These are phyloP conservation scores for Eurystomus gularis DNA, from an alignment of 2,113 vertebrate genomes.

Conservation along the genomic window DNA sequence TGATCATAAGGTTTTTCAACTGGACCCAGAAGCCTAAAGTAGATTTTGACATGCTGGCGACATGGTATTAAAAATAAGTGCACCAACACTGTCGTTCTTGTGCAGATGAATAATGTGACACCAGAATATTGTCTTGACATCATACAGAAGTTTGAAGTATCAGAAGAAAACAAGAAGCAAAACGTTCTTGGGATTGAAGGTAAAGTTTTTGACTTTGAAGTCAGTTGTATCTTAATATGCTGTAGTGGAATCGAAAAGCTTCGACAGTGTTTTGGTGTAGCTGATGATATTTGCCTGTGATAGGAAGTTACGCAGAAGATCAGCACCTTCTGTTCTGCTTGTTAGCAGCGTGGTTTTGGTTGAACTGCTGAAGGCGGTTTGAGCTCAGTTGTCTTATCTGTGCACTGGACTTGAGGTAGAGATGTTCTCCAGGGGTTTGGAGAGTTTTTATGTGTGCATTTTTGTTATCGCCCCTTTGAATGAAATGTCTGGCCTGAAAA, in stretches of 20 bases:
- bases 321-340: neutral
- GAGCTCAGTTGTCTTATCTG: neutral
- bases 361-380: neutral
- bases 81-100: constrained; percentile 24
- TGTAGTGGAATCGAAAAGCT: neutral
- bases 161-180: constrained; percentile 90
- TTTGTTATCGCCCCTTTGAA: neutral
- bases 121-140: constrained; percentile 90
- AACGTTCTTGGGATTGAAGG: constrained; percentile 93
- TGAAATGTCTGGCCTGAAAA: neutral
- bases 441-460: neutral
- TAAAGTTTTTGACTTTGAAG: constrained; percentile 59
- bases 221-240: neutral
- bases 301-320: neutral
- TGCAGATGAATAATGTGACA: constrained; percentile 90
- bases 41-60: neutral
- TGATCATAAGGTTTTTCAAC: neutral
- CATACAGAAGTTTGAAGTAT: constrained; percentile 92
- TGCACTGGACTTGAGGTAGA: neutral
- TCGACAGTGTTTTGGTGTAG: neutral
- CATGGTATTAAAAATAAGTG: neutral
- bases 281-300: neutral
- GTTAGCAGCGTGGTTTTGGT: accelerated
- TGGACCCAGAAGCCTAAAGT: neutral
- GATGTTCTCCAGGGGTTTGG: neutral